Conservation (phyloP, 2,797 vertebrate species). For the Urophycis tenuis region DNA sequence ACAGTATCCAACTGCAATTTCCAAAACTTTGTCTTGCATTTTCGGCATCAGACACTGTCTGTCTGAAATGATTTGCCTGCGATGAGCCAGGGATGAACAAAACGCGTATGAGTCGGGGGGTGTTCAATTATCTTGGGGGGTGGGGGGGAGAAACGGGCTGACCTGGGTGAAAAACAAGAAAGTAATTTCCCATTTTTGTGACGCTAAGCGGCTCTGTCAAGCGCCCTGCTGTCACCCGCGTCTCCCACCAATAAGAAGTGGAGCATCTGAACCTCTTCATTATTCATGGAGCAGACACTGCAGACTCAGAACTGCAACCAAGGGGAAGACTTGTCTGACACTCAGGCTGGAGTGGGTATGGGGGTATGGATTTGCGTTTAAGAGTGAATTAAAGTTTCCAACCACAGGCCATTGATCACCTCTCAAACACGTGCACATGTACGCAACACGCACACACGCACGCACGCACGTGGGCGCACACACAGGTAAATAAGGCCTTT, state of each 20-base stretch:
- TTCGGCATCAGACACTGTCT: background rate
- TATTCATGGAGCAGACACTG: constrained; percentile 55
- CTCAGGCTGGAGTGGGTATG: background rate
- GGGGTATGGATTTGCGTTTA: constrained; percentile 17
- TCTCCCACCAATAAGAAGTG: constrained; percentile 53
- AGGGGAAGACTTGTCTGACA: constrained; percentile 33
- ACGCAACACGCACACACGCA: background rate
- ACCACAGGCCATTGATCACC: constrained; percentile 23
- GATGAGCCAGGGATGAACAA: background rate
- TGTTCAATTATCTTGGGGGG: background rate
- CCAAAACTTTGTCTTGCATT: background rate
- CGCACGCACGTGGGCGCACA: background rate
- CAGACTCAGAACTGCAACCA: constrained; percentile 35
- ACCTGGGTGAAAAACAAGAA: constrained; percentile 42
- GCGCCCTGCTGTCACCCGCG: constrained; percentile 58
- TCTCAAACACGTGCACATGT: background rate
- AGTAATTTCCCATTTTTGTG: constrained; percentile 45
- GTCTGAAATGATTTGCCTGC: background rate
- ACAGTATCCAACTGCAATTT: constrained; percentile 3
- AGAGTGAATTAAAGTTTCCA: constrained; percentile 37
- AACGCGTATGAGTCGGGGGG: background rate
- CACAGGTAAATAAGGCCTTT: constrained; percentile 27
- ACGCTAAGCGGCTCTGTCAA: constrained; percentile 56
- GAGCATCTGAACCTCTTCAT: constrained; percentile 58
- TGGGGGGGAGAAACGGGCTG: constrained; percentile 44